Percentiles rank a stretch among this genome's conserved stretches.
Evolutionary conservation across 1,140 invertebrate species (phyloP).

Genomic region (Antheraea mylitta): DNA sequence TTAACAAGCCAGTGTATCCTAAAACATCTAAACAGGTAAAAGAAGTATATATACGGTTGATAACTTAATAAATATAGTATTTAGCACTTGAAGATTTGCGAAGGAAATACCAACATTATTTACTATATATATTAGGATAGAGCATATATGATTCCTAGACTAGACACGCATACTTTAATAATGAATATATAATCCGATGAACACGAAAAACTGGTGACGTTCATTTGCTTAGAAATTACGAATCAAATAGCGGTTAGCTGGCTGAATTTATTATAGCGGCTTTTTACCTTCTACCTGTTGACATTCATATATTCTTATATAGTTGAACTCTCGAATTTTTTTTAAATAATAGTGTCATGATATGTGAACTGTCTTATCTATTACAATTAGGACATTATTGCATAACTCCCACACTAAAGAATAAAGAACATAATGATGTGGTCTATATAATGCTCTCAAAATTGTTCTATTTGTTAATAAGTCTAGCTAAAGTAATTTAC

Average conservation of each 20-base stretch:
- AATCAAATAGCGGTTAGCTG: constrained; percentile 4
- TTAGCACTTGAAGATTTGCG: not conserved
- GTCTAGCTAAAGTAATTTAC: too few relatives aligned
- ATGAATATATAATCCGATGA: constrained; percentile 7
- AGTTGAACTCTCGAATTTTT: too few relatives aligned
- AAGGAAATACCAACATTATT: constrained; percentile 8
- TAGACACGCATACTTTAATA: constrained; percentile 1
- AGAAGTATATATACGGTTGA: not conserved
- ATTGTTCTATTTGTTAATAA: too few relatives aligned
- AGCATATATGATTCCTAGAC: not conserved
- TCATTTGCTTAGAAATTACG: constrained; percentile 3
- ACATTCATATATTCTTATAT: not conserved
- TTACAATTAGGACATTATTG: too few relatives aligned
- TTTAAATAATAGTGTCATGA: too few relatives aligned
- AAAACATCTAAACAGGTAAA: too few relatives aligned
- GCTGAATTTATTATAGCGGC: not conserved
- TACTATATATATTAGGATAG: constrained; percentile 5
- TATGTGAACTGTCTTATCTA: too few relatives aligned
- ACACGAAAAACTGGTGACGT: constrained; percentile 11
- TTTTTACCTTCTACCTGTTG: not conserved
- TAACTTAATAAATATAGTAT: not conserved
- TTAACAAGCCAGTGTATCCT: too few relatives aligned
- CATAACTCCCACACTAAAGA: too few relatives aligned
- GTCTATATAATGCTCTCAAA: too few relatives aligned
- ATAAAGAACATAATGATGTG: too few relatives aligned